Evolutionary conservation across 2,888 invertebrate genomes (phyloP).

Genomic region (Anoncus sp.): DNA sequence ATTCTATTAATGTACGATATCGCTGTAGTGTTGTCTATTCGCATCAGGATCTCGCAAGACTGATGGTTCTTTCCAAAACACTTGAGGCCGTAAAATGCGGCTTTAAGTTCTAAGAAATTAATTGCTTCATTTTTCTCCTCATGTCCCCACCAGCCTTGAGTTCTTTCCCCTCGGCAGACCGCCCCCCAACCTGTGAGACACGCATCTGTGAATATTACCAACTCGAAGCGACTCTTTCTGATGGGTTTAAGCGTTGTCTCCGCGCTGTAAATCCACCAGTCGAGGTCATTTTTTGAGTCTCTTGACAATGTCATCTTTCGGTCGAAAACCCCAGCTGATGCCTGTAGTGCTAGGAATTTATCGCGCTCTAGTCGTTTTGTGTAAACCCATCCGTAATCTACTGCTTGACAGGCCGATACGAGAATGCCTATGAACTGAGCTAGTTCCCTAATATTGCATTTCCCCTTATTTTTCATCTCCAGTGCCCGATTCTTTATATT

Average conservation of each 20-base stretch:
- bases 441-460: conserved; percentile 48
- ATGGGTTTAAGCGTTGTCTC: too few species aligned
- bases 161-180: too few species aligned
- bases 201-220: too few species aligned
- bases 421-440: conserved; percentile 50
- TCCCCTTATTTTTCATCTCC: conserved; percentile 13
- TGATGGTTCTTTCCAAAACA: neutral
- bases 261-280: too few species aligned
- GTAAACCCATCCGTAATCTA: conserved; percentile 53
- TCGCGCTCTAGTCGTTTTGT: conserved; percentile 40
- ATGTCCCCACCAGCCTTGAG: too few species aligned
- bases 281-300: too few species aligned
- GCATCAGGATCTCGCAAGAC: neutral
- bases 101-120: neutral
- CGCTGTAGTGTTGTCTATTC: conserved; percentile 14
- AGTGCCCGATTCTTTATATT: conserved; percentile 22
- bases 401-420: conserved; percentile 48
- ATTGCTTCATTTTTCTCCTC: too few species aligned
- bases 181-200: too few species aligned
- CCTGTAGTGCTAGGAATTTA: conserved; percentile 36
- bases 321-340: too few species aligned
- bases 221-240: too few species aligned
- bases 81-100: conserved; percentile 7
- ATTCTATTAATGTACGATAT: neutral
- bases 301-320: too few species aligned